These are phyloP conservation scores for Symphodus melops DNA, from an alignment of 2,113 vertebrate species.

Conservation along the genomic window DNA sequence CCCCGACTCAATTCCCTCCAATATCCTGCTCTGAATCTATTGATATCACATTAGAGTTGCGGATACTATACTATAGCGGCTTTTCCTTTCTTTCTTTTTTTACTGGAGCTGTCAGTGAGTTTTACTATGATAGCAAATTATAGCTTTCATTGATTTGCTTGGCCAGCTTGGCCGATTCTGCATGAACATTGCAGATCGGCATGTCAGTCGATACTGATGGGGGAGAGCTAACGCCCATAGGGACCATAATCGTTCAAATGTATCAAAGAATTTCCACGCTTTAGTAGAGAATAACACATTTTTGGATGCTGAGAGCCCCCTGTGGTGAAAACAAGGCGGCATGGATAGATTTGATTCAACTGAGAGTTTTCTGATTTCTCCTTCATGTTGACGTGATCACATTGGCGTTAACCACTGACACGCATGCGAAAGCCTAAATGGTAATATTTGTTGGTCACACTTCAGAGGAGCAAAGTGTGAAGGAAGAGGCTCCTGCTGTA, in stretches of 20 bases:
- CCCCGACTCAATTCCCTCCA: no score
- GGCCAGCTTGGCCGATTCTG: not conserved
- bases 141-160: constrained; percentile 24
- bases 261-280: not conserved
- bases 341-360: not conserved
- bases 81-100: constrained; percentile 7
- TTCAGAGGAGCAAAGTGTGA: constrained; percentile 10
- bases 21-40: not conserved
- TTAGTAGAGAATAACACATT: not conserved
- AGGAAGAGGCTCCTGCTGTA: constrained; percentile 32
- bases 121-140: constrained; percentile 15
- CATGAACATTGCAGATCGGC: constrained; percentile 12
- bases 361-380: not conserved
- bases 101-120: constrained; percentile 10
- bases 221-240: not conserved
- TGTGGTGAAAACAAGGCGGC: constrained; percentile 29
- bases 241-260: not conserved
- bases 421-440: not conserved
- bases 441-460: constrained; percentile 17
- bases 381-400: not conserved
- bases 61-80: constrained; percentile 29
- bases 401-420: not conserved
- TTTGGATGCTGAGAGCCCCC: constrained; percentile 14
- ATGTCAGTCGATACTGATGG: constrained; percentile 18
- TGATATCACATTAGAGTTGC: constrained; percentile 39